Base-by-base conservation (phyloP, 1,140 invertebrate genomes). In the Cylas formicarius region DNA sequence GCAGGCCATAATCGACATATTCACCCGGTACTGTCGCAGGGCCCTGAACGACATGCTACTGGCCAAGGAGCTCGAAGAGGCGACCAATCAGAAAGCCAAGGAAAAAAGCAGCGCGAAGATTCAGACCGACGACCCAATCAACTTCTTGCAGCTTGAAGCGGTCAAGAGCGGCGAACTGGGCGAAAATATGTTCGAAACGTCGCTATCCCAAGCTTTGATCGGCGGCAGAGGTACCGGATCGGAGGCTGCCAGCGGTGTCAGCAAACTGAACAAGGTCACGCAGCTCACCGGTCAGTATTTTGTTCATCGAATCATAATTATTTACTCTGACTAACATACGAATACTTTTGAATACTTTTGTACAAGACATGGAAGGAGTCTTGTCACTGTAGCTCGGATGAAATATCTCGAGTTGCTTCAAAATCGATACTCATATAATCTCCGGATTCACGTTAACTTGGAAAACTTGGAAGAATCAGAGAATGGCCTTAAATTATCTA, bases 161-260 rank as follows among this genome's bases (percentile, higher is more conserved):
- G 77, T 81, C 36, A 76, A 78, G 47, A 80, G 82, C 42, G 70
- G 77, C 37, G 80, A 91, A 55, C 75, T 84, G 50, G 83, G 84
- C 31, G 86, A 86, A 61, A 87, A 99, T 61, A 84, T 97, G 38
- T 99, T 99, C 70, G 96, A 99, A 63, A 77, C 92, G 18, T 93
- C 92, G 27, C 72, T 99, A 32, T 90, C 80, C 41, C 91, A 92
- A 62, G 96, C 96, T 1, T 73, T 95, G 8, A 82, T 81, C 28
- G 83, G 86, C 28, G 69, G 70, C 27, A 66, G 67, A 55, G 57
- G 18, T 8, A 55, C 65, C 1, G 35, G 35, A 5, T 41, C 34
- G 8, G 72, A 75, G 22, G 72, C 76, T 28, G 58, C 67, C 1
- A 69, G 72, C 16, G 63, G 73, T 4, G 72, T 74, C 1, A 81